phyloP scores from a whole-genome alignment of 1,140 invertebrate species.

The Hydropsyche tenuis region DNA sequence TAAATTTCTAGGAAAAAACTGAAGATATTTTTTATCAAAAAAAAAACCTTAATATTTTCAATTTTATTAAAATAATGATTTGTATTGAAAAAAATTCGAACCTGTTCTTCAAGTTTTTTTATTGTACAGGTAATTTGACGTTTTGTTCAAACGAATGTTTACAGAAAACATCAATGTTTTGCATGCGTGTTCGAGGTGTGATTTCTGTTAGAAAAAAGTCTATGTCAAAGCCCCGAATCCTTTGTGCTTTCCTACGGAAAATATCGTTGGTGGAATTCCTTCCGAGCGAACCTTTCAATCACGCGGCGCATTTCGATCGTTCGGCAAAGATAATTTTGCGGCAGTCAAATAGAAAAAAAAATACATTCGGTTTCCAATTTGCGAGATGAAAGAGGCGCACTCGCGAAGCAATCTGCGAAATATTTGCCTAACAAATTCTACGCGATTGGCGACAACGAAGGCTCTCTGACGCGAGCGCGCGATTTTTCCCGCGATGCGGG shows the following conservation, averaged over 20 bases:
- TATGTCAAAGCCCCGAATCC: too few relatives aligned
- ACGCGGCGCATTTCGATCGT: constrained; percentile 51
- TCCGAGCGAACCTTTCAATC: constrained; percentile 40
- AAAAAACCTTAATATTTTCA: too few relatives aligned
- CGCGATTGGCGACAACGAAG: constrained; percentile 12
- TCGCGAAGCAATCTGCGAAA: constrained; percentile 41
- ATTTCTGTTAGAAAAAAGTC: too few relatives aligned
- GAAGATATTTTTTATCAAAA: too few relatives aligned
- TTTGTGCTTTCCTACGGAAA: background rate
- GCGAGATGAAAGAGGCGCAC: constrained; percentile 44
- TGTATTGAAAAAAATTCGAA: too few relatives aligned
- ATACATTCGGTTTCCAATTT: constrained; percentile 44
- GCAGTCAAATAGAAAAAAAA: constrained; percentile 37
- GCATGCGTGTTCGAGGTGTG: too few relatives aligned
- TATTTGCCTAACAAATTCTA: constrained; percentile 37
- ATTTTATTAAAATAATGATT: too few relatives aligned
- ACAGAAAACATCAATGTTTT: too few relatives aligned
- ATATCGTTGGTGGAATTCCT: constrained; percentile 19
- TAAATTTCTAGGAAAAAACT: too few relatives aligned
- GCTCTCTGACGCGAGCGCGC: background rate
- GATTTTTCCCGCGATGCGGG: constrained; percentile 19
- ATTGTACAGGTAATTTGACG: too few relatives aligned
- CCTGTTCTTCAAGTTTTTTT: too few relatives aligned
- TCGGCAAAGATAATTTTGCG: constrained; percentile 49
- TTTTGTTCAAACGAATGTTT: too few relatives aligned